Evolutionary conservation across 2,888 invertebrate species (phyloP).

Genomic region (Melinaea marsaeus): DNA sequence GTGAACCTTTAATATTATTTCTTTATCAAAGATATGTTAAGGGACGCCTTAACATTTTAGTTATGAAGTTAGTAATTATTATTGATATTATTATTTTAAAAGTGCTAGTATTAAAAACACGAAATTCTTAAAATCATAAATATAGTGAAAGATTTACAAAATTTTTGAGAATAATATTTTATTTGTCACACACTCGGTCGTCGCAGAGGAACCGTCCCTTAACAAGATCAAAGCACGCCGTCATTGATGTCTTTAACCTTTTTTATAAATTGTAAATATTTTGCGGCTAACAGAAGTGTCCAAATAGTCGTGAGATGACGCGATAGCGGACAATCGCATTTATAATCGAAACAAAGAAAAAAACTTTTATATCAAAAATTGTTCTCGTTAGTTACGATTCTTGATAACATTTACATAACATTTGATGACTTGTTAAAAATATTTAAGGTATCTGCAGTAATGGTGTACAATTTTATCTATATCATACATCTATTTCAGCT

Average conservation of each 20-base stretch:
- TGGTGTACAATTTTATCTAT: constrained; percentile 2
- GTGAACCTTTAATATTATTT: constrained; percentile 70
- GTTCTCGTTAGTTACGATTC: constrained; percentile 9
- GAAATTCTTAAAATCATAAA: background rate
- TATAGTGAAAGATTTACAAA: background rate
- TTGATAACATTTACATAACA: constrained; percentile 18
- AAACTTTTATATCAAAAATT: constrained; percentile 29
- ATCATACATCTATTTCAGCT: background rate
- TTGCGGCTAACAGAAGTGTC: constrained; percentile 51
- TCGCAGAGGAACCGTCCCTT: constrained; percentile 40
- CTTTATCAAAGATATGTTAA: constrained; percentile 54
- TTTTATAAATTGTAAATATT: constrained; percentile 66
- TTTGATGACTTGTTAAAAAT: constrained; percentile 27
- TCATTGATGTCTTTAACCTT: constrained; percentile 42
- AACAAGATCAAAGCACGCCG: constrained; percentile 58
- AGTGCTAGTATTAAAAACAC: background rate
- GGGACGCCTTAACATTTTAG: constrained; percentile 32
- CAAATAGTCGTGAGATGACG: constrained; percentile 48
- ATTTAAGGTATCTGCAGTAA: constrained; percentile 14
- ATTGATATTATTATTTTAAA: background rate
- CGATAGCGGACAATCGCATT: constrained; percentile 55
- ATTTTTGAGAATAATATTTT: no score
- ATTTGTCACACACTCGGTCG: constrained; percentile 7
- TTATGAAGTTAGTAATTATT: background rate
- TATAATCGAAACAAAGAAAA: constrained; percentile 48